Evolutionary conservation across 2,797 vertebrate genomes (phyloP).

Genomic region (Nyctalus aviator): DNA sequence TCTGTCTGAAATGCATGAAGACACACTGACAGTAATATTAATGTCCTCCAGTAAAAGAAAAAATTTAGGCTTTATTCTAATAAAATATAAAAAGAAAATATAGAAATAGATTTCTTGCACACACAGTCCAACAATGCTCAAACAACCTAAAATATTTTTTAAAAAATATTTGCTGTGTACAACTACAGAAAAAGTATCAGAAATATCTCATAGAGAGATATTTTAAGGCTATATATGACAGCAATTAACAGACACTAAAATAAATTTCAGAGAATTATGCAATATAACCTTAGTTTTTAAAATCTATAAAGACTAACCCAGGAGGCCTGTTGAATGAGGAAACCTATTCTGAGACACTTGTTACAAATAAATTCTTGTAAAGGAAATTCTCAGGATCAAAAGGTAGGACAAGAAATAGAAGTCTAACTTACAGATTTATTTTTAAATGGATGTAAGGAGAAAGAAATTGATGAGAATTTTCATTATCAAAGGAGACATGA

Average conservation of each 20-base stretch:
- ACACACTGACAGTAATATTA: neutral
- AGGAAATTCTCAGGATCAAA: neutral
- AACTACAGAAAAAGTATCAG: neutral
- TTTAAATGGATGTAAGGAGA: neutral
- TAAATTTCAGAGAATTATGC: neutral
- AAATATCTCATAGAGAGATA: neutral
- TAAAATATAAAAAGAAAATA: neutral
- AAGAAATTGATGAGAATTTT: neutral
- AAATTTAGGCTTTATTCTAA: neutral
- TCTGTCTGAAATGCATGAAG: neutral
- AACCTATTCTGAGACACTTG: neutral
- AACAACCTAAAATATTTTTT: neutral
- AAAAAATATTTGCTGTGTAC: neutral
- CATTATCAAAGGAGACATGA: neutral
- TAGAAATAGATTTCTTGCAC: neutral
- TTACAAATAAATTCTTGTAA: neutral
- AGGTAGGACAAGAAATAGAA: neutral
- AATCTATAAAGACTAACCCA: neutral
- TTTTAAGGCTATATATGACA: neutral
- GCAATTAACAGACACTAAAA: neutral
- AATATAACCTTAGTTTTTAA: neutral
- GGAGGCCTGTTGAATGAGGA: rapidly evolving
- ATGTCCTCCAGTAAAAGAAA: neutral
- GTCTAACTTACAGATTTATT: neutral
- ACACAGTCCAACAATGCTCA: neutral